These are phyloP conservation scores for Cyrtonyx montezumae DNA, from an alignment of 2,113 vertebrate genomes.

Conservation along the genomic window DNA sequence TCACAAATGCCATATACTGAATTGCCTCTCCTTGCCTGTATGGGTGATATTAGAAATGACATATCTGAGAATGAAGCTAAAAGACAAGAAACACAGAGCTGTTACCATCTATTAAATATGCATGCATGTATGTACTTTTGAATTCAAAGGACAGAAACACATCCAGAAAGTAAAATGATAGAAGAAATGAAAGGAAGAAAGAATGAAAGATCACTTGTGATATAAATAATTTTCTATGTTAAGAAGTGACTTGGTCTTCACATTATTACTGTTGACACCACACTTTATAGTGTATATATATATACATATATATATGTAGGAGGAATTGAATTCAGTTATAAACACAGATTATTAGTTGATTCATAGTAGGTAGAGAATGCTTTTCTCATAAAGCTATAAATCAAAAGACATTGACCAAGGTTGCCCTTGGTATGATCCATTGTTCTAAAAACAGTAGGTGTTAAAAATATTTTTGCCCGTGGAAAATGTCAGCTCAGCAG, in stretches of 20 bases:
- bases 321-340: conserved; percentile 7
- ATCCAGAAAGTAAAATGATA: neutral
- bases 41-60: conserved; percentile 4
- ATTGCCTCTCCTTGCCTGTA: neutral
- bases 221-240: neutral
- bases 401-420: conserved; percentile 40
- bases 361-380: neutral
- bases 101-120: neutral
- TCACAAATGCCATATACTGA: conserved; percentile 26
- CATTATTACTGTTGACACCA: neutral
- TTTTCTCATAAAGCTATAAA: conserved; percentile 55
- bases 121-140: neutral
- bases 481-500: conserved; percentile 62
- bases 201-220: fast-evolving
- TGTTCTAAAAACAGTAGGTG: conserved; percentile 65
- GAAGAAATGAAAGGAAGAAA: neutral
- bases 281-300: neutral
- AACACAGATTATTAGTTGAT: conserved; percentile 28
- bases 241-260: neutral
- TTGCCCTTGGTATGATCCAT: conserved; percentile 56
- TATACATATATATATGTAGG: neutral
- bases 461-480: conserved; percentile 45
- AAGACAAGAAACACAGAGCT: neutral
- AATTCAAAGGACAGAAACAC: neutral
- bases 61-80: neutral